Percentiles rank a stretch among this genome's conserved stretches.
phyloP scores from a whole-genome alignment of 2,888 invertebrate species.

The Ichneumoninae sp. region DNA sequence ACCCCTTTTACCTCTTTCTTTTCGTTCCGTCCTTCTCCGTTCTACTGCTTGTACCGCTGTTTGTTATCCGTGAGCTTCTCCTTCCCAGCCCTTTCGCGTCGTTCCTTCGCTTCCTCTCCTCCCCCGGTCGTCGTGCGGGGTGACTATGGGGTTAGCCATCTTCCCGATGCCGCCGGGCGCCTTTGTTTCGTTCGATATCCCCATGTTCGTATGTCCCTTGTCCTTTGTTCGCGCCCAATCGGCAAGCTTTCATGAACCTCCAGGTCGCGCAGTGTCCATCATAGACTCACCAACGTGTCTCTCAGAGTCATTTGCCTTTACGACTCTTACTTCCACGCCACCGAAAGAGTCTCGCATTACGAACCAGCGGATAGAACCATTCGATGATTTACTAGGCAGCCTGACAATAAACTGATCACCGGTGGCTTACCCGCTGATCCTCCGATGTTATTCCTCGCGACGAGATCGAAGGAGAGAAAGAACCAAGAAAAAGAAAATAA shows the following conservation, averaged over 20 bases:
- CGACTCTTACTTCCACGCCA: background rate
- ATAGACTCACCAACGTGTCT: background rate
- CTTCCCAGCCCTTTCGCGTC: constrained; percentile 45
- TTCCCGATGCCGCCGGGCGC: constrained; percentile 56
- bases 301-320: background rate
- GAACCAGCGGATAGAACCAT: background rate
- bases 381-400: constrained; percentile 7
- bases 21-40: constrained; percentile 44
- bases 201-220: constrained; percentile 66
- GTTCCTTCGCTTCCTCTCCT: constrained; percentile 35
- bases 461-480: background rate
- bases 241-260: background rate
- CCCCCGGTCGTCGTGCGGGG: background rate
- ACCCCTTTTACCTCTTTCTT: constrained; percentile 33
- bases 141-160: constrained; percentile 28
- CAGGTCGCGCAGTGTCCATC: background rate
- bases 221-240: constrained; percentile 73
- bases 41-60: constrained; percentile 39
- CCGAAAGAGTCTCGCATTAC: background rate
- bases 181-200: constrained; percentile 74
- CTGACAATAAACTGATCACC: constrained; percentile 2
- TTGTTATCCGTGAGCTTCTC: constrained; percentile 37
- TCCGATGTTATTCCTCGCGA: constrained; percentile 34
- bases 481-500: background rate
- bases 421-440: constrained; percentile 33